These are phyloP conservation scores for Laspeyria flexula DNA, from an alignment of 2,888 invertebrate species.

Conservation along the genomic window DNA sequence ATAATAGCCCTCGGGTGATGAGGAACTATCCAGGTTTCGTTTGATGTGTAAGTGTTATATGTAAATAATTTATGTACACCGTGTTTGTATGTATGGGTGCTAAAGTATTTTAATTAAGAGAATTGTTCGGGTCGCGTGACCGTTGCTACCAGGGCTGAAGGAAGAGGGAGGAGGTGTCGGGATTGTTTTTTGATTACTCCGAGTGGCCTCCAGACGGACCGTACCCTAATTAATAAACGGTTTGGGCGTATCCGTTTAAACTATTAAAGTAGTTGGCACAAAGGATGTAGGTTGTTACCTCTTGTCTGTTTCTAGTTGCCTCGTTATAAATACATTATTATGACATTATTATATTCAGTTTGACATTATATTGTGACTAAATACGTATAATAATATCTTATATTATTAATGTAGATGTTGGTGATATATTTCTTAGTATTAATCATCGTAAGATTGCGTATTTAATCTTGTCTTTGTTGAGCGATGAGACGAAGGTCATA, in stretches of 20 bases:
- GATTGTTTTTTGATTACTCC: constrained; percentile 56
- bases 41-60: constrained; percentile 24
- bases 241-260: constrained; percentile 35
- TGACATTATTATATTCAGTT: too few relatives aligned
- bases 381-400: too few relatives aligned
- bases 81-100: constrained; percentile 14
- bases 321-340: too few relatives aligned
- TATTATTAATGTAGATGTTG: too few relatives aligned
- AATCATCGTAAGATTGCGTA: too few relatives aligned
- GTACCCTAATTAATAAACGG: constrained; percentile 56
- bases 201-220: constrained; percentile 48
- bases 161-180: constrained; percentile 23
- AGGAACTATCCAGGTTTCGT: background rate
- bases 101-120: constrained; percentile 49
- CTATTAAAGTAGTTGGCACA: constrained; percentile 24
- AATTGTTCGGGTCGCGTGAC: constrained; percentile 41
- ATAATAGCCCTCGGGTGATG: constrained; percentile 4
- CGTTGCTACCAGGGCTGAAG: constrained; percentile 16
- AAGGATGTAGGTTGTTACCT: constrained; percentile 6
- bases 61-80: constrained; percentile 20
- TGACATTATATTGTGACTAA: too few relatives aligned
- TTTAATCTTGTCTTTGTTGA: too few relatives aligned
- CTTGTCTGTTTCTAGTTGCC: background rate
- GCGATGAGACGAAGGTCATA: too few relatives aligned
- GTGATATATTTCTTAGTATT: too few relatives aligned